phyloP scores from a whole-genome alignment of 2,888 invertebrate species.

The Camptogramma bilineatum region DNA sequence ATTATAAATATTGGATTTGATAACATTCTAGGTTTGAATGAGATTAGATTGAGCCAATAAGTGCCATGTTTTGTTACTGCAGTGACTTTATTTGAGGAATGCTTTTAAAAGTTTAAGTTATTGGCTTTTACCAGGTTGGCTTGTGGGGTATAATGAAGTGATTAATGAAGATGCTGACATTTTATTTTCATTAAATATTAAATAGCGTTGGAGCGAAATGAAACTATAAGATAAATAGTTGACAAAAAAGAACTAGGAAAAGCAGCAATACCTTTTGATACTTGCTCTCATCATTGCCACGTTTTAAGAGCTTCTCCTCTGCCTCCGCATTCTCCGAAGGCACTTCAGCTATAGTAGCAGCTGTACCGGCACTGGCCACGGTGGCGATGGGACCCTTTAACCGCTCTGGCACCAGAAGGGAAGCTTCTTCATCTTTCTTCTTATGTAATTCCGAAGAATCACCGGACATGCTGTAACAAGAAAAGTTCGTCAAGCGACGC shows the following conservation, averaged over 20 bases:
- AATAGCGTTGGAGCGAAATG: not conserved
- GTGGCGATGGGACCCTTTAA: conserved; percentile 52
- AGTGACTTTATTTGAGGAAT: no score
- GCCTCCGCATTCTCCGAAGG: conserved; percentile 49
- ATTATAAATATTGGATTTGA: no score
- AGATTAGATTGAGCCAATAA: no score
- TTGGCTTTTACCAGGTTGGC: no score
- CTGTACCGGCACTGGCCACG: conserved; percentile 49
- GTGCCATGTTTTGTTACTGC: no score
- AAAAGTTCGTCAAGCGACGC: not conserved
- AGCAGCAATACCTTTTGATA: conserved; percentile 30
- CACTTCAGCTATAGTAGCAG: conserved; percentile 46
- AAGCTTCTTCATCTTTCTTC: conserved; percentile 70
- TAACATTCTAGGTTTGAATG: no score
- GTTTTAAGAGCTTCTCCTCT: conserved; percentile 57
- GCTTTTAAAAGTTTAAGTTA: no score
- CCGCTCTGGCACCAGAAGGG: conserved; percentile 59
- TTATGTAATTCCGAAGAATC: conserved; percentile 69
- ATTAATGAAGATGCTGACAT: no score
- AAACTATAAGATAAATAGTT: not conserved
- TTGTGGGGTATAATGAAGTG: no score
- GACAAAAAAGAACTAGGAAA: not conserved
- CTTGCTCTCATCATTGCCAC: conserved; percentile 61
- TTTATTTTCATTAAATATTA: not conserved
- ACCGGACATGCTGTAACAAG: conserved; percentile 72